These are phyloP conservation scores for Cantharis flavilabris DNA, from an alignment of 2,888 invertebrate species.

Conservation along the genomic window DNA sequence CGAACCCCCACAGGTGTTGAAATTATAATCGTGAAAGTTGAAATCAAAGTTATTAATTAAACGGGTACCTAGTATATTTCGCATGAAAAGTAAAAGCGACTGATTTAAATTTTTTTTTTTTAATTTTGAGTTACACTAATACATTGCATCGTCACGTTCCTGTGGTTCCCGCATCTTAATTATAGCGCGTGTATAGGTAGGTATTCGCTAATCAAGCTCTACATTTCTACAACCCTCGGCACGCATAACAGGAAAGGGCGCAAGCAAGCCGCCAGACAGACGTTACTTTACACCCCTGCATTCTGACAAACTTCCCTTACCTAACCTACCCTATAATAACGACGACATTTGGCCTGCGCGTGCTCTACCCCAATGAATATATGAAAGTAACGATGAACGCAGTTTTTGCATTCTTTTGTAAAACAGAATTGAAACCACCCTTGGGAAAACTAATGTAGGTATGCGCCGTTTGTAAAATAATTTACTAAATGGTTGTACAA, in stretches of 20 bases:
- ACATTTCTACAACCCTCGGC: constrained; percentile 16
- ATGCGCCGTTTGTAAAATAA: constrained; percentile 2
- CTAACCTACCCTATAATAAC: constrained; percentile 43
- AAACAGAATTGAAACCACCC: constrained; percentile 9
- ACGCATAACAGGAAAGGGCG: constrained; percentile 16
- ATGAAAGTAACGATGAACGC: constrained; percentile 31
- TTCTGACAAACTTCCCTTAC: constrained; percentile 32
- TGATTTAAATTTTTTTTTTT: background rate
- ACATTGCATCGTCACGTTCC: constrained; percentile 13
- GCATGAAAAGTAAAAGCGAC: background rate
- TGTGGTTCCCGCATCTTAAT: constrained; percentile 26
- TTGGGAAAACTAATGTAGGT: constrained; percentile 4
- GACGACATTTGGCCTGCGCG: constrained; percentile 44
- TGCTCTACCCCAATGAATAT: constrained; percentile 41
- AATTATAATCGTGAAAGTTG: background rate
- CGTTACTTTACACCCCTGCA: constrained; percentile 20
- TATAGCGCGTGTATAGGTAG: constrained; percentile 25
- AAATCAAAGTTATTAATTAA: background rate
- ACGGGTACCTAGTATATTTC: background rate
- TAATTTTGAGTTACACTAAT: background rate
- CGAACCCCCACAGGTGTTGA: background rate
- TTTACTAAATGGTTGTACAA: constrained; percentile 1
- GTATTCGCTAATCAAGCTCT: constrained; percentile 26
- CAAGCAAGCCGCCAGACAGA: constrained; percentile 23
- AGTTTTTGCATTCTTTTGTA: constrained; percentile 29